Evolutionary conservation across 2,888 invertebrate genomes (phyloP).

Genomic region (Agrenia bidenticulata): DNA sequence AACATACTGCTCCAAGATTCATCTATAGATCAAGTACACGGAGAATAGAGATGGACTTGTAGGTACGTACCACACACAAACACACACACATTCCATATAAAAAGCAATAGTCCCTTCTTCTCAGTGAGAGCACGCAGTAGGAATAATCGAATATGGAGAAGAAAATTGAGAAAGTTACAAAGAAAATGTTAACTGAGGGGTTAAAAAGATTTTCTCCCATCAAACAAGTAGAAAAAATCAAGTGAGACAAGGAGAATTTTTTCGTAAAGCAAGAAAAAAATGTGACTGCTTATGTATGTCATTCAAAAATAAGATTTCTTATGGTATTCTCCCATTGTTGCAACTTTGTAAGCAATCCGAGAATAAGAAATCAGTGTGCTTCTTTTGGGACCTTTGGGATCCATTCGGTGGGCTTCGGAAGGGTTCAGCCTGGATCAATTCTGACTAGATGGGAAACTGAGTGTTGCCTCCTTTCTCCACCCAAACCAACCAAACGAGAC

Average conservation of each 20-base stretch:
- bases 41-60: too few relatives aligned
- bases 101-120: too few relatives aligned
- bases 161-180: constrained; percentile 21
- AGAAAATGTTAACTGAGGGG: constrained; percentile 10
- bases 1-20: too few relatives aligned
- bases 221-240: neutral
- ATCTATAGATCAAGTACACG: too few relatives aligned
- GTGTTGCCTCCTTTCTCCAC: neutral
- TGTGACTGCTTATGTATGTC: too few relatives aligned
- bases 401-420: constrained; percentile 14
- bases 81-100: too few relatives aligned
- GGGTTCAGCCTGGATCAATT: constrained; percentile 18
- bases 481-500: neutral
- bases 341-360: neutral
- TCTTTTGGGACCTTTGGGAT: neutral
- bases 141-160: constrained; percentile 24
- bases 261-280: neutral
- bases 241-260: neutral
- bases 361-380: constrained; percentile 6
- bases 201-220: too few relatives aligned
- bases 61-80: too few relatives aligned
- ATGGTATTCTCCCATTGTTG: constrained; percentile 32
- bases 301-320: constrained; percentile 13
- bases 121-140: constrained; percentile 15
- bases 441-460: constrained; percentile 15